Conservation (phyloP, 2,113 vertebrate species). For the Circaetus cinerascens region DNA sequence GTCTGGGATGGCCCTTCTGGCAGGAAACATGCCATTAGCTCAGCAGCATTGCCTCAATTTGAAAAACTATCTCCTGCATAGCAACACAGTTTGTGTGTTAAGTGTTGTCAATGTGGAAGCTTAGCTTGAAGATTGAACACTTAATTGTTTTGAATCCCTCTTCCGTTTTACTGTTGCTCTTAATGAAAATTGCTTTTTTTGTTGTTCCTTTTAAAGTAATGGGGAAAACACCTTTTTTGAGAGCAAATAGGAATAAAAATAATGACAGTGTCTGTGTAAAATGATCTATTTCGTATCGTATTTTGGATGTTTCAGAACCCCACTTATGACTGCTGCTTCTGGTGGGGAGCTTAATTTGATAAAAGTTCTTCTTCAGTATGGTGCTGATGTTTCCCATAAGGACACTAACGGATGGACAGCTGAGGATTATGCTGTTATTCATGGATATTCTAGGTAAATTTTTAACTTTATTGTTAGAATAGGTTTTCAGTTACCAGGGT, state of each 20-base stretch:
- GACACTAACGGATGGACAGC: constrained; percentile 84
- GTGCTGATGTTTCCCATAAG: constrained; percentile 79
- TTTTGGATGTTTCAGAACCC: constrained; percentile 71
- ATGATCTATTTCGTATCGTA: background rate
- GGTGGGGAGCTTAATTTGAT: constrained; percentile 80
- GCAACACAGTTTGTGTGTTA: background rate
- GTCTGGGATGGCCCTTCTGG: background rate
- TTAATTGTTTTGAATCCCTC: background rate
- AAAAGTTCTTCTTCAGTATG: constrained; percentile 75
- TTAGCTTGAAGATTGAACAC: background rate
- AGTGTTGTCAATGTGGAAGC: background rate
- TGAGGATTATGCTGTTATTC: constrained; percentile 82
- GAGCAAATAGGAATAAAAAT: background rate
- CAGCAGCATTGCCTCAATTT: background rate
- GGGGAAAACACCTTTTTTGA: background rate
- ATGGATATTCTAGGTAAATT: constrained; percentile 83
- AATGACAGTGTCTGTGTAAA: background rate
- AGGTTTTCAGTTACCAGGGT: background rate
- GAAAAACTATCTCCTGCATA: background rate
- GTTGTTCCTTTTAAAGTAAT: background rate
- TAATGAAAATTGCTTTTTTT: background rate
- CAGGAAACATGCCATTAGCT: background rate
- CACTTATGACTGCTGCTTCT: constrained; percentile 83
- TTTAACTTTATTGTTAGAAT: background rate
- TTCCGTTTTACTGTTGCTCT: background rate